Percentiles rank a stretch among this genome's conserved stretches.
Conservation (phyloP, 30 jellyfish, hydroid and myxozoan species). For the Turritopsis dohrnii region DNA sequence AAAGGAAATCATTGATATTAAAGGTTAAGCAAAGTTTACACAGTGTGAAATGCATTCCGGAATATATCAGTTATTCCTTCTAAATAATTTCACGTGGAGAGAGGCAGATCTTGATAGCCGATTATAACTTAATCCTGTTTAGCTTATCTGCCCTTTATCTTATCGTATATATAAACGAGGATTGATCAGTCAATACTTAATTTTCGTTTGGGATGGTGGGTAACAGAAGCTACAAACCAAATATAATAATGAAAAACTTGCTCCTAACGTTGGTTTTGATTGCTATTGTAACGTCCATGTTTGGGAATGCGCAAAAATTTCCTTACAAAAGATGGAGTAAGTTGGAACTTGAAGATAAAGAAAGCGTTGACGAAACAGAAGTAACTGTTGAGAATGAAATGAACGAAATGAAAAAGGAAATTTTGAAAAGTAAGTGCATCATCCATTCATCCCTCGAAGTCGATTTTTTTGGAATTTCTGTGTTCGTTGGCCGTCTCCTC, state of each 20-base stretch:
- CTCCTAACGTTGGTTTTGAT: not conserved
- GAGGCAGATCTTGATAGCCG: not conserved
- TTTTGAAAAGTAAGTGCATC: not conserved
- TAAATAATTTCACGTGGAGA: not conserved
- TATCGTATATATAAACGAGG: too few relatives aligned
- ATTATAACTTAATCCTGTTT: not conserved
- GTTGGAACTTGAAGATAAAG: not conserved
- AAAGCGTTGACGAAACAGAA: not conserved
- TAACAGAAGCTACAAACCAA: not conserved
- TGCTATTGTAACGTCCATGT: not conserved
- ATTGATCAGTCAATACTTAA: too few relatives aligned
- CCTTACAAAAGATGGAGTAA: not conserved
- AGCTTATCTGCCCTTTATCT: not conserved
- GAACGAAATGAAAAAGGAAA: not conserved
- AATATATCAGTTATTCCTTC: not conserved
- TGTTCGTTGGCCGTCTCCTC: too few relatives aligned
- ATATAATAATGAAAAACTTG: not conserved
- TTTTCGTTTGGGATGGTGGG: too few relatives aligned
- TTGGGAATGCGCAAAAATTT: not conserved
- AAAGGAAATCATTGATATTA: not conserved
- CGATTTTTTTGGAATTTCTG: not conserved
- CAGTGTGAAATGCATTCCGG: not conserved
- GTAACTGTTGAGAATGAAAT: not conserved
- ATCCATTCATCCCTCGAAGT: not conserved
- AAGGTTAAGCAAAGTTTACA: not conserved